These are phyloP conservation scores for Anguilla anguilla DNA, from an alignment of 2,797 vertebrate genomes.

Conservation along the genomic window DNA sequence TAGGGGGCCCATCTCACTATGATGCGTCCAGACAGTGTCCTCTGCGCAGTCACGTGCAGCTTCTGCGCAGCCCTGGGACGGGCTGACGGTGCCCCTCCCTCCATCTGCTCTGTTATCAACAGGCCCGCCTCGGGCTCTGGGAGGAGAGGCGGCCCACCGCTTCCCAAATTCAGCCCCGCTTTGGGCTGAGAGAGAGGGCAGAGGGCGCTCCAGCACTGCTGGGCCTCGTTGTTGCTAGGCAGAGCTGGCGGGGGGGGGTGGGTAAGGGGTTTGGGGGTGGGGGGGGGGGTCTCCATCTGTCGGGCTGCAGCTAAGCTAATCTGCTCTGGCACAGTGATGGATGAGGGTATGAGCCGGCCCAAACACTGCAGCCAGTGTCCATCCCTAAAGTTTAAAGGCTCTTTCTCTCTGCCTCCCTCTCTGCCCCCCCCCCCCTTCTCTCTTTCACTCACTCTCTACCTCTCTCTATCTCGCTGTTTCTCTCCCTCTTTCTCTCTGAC, in stretches of 20 bases:
- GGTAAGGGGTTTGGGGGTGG: neutral
- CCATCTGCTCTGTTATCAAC: neutral
- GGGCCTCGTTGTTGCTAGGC: neutral
- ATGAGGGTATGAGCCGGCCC: neutral
- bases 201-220: neutral
- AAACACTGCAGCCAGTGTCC: neutral
- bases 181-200: neutral
- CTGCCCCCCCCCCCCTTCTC: neutral
- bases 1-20: constrained; percentile 37
- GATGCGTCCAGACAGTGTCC: neutral
- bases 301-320: neutral
- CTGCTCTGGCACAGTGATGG: neutral
- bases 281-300: neutral
- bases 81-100: neutral
- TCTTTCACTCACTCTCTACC: neutral
- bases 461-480: neutral
- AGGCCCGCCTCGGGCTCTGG: neutral
- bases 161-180: neutral
- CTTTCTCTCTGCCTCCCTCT: neutral
- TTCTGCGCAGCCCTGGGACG: neutral
- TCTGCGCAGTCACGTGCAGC: neutral
- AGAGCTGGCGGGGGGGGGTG: neutral
- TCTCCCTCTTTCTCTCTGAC: neutral
- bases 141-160: neutral
- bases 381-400: neutral